phyloP scores from a whole-genome alignment of 2,113 vertebrate genomes.

The Entelurus aequoreus region DNA sequence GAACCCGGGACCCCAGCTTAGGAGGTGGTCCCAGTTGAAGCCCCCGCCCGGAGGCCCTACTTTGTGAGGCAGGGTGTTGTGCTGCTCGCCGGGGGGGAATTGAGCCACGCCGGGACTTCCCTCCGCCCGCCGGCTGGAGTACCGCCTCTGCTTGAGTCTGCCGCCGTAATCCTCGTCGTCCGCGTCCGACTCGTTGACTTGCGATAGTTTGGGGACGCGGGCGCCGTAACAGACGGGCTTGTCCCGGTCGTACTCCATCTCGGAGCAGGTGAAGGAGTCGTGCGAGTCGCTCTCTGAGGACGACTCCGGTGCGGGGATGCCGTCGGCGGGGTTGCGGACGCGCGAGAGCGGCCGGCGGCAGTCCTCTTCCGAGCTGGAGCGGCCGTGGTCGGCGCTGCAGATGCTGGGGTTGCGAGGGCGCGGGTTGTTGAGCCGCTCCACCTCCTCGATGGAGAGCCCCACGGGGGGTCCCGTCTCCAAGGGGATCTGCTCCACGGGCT shows the following conservation, averaged over 20 bases:
- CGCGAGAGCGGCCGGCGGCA: conserved; percentile 87
- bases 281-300: conserved; percentile 98
- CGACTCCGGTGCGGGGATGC: conserved; percentile 89
- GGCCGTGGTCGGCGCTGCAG: conserved; percentile 94
- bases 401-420: conserved; percentile 94
- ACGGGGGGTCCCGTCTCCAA: conserved; percentile 86
- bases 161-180: conserved; percentile 92
- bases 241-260: conserved; percentile 97
- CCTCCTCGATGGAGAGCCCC: conserved; percentile 93
- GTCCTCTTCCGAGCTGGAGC: conserved; percentile 93
- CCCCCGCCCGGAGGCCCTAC: conserved; percentile 80
- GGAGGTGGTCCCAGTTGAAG: conserved; percentile 97
- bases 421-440: conserved; percentile 94
- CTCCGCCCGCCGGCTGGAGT: conserved; percentile 86
- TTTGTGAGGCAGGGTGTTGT: conserved; percentile 79
- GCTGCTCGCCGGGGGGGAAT: conserved; percentile 55
- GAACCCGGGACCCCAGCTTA: conserved; percentile 98
- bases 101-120: conserved; percentile 76
- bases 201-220: conserved; percentile 91
- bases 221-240: conserved; percentile 85
- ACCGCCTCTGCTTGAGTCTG: conserved; percentile 84
- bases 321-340: conserved; percentile 90
- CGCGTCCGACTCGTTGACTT: conserved; percentile 94
- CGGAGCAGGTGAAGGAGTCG: conserved; percentile 97
- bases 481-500: conserved; percentile 87